Percentiles rank a stretch among this genome's conserved stretches.
phyloP scores from a whole-genome alignment of 2,113 vertebrate species.

The Acanthochromis polyacanthus region DNA sequence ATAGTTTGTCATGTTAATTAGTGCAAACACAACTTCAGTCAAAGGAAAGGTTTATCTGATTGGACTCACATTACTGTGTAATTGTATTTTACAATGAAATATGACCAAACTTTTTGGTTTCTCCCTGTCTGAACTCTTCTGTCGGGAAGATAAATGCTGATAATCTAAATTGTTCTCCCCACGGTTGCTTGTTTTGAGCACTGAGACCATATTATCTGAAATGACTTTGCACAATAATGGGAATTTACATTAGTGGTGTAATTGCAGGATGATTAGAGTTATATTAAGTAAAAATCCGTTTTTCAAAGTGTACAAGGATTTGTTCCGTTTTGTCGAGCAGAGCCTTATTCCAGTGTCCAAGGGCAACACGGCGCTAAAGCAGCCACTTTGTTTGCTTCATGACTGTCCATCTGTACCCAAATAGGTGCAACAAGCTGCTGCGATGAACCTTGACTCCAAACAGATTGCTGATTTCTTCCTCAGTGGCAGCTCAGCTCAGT shows the following conservation, averaged over 20 bases:
- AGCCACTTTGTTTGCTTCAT: background rate
- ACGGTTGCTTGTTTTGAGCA: background rate
- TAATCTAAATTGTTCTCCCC: slow-evolving; percentile 18
- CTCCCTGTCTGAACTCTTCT: background rate
- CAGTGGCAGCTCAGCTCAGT: background rate
- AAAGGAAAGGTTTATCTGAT: slow-evolving; percentile 7
- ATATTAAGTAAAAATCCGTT: background rate
- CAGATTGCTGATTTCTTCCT: background rate
- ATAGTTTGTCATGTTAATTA: slow-evolving; percentile 12
- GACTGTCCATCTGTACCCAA: slow-evolving; percentile 6
- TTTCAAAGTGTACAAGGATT: background rate
- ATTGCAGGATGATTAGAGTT: background rate
- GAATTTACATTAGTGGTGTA: background rate
- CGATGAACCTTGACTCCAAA: background rate
- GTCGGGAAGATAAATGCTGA: slow-evolving; percentile 7
- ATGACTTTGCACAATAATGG: background rate
- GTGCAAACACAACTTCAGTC: background rate
- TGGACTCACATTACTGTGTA: slow-evolving; percentile 7
- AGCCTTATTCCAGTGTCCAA: background rate
- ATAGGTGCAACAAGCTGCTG: background rate
- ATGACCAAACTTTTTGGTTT: background rate
- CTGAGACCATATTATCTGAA: background rate
- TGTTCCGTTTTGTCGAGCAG: background rate
- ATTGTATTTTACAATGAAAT: slow-evolving; percentile 8
- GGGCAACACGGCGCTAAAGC: background rate